Percentiles rank a stretch among this genome's conserved stretches.
These are phyloP conservation scores for Okamejei kenojei DNA, from an alignment of 2,797 vertebrate genomes.

Conservation along the genomic window DNA sequence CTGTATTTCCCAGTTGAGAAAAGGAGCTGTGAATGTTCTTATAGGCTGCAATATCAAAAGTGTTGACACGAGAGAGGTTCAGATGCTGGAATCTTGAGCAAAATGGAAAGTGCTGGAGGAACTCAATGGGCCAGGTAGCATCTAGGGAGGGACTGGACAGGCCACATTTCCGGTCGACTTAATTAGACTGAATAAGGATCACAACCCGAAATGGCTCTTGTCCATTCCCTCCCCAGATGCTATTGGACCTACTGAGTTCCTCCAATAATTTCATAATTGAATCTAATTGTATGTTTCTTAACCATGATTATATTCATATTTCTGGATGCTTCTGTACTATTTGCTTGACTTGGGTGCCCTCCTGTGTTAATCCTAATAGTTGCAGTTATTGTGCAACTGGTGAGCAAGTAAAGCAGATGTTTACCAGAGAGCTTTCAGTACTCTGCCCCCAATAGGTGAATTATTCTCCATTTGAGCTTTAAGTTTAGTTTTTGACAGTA, in stretches of 20 bases:
- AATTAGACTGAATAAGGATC: no score
- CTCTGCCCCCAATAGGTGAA: conserved; percentile 33
- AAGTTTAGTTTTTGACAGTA: neutral
- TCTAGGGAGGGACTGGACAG: no score
- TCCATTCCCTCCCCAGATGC: no score
- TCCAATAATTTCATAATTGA: no score
- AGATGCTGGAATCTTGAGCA: no score
- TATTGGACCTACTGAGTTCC: no score
- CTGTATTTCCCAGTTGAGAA: neutral
- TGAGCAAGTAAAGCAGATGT: conserved; percentile 28
- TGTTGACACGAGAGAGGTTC: no score
- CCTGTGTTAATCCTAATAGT: conserved; percentile 36
- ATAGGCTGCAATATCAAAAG: neutral
- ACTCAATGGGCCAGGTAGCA: no score
- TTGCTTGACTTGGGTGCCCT: conserved; percentile 39
- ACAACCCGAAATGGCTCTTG: no score
- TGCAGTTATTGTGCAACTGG: conserved; percentile 28
- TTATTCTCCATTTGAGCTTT: neutral
- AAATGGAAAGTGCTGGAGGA: no score
- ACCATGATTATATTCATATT: neutral
- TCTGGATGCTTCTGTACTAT: neutral
- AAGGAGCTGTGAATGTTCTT: neutral
- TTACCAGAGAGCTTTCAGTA: conserved; percentile 15
- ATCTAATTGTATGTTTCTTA: neutral
- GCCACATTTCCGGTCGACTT: no score